Evolutionary conservation across 2,113 vertebrate genomes (phyloP).

Genomic region (Xenotilapia flavipinnis): DNA sequence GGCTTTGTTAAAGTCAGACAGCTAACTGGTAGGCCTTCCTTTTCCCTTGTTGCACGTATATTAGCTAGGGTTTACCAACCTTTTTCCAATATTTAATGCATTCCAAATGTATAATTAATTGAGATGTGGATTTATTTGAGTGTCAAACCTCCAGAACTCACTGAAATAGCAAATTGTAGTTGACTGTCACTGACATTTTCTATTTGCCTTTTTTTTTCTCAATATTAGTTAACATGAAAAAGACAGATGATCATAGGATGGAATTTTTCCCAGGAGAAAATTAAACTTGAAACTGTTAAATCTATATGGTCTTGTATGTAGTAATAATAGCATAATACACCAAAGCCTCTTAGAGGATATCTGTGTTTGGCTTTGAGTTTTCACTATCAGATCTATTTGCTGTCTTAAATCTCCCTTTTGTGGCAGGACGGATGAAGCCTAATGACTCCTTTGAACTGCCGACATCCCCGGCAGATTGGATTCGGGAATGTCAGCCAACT

Average conservation of each 20-base stretch:
- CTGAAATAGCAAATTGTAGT: neutral
- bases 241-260: neutral
- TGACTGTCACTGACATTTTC: neutral
- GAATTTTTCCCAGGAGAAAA: constrained; percentile 57
- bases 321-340: constrained; percentile 44
- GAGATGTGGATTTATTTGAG: neutral
- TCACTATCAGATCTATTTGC: constrained; percentile 55
- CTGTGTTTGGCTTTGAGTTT: constrained; percentile 66
- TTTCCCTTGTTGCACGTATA: neutral
- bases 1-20: constrained; percentile 8
- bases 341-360: constrained; percentile 62
- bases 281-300: constrained; percentile 57
- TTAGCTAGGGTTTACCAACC: neutral
- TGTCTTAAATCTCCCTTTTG: constrained; percentile 67
- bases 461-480: constrained; percentile 49
- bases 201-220: neutral
- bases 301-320: constrained; percentile 17
- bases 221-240: neutral
- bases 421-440: constrained; percentile 33
- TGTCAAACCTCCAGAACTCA: neutral
- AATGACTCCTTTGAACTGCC: constrained; percentile 62
- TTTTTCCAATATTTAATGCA: neutral
- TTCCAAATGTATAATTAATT: neutral
- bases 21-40: neutral
- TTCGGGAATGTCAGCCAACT: constrained; percentile 74